Evolutionary conservation across 2,888 invertebrate species (phyloP).

Genomic region (Pyrochroa serraticornis): DNA sequence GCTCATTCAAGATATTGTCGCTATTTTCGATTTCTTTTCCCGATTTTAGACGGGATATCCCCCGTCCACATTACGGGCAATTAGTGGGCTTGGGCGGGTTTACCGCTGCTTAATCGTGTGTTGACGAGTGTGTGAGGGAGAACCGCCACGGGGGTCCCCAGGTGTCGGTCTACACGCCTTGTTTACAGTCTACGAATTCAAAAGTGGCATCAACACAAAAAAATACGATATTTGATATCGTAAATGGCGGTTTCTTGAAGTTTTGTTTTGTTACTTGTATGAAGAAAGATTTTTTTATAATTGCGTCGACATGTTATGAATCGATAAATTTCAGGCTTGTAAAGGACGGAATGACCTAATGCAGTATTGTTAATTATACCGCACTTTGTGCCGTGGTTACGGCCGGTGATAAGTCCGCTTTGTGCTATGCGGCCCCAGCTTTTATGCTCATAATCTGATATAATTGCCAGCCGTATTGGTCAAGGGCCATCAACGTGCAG

Average conservation of each 20-base stretch:
- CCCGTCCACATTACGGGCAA: neutral
- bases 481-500: conserved; percentile 24
- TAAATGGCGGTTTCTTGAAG: conserved; percentile 15
- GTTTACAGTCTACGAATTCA: conserved; percentile 35
- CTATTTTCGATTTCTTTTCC: too few relatives aligned
- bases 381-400: conserved; percentile 11
- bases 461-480: conserved; percentile 29
- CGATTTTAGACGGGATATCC: too few relatives aligned
- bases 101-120: conserved; percentile 11
- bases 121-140: conserved; percentile 16
- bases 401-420: conserved; percentile 23
- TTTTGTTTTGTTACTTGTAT: conserved; percentile 1
- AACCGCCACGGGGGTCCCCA: conserved; percentile 33
- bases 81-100: conserved; percentile 12
- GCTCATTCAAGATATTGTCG: conserved; percentile 8
- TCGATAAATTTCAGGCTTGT: too few relatives aligned
- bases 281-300: neutral
- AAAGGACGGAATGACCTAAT: neutral
- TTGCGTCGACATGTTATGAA: too few relatives aligned
- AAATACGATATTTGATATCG: conserved; percentile 18
- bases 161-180: conserved; percentile 34
- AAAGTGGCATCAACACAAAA: conserved; percentile 31
- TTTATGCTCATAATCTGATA: conserved; percentile 29
- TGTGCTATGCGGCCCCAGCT: conserved; percentile 22
- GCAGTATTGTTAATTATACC: conserved; percentile 26